Base-by-base conservation (phyloP, 2,888 invertebrate species). In the Epicampocera succincta region DNA sequence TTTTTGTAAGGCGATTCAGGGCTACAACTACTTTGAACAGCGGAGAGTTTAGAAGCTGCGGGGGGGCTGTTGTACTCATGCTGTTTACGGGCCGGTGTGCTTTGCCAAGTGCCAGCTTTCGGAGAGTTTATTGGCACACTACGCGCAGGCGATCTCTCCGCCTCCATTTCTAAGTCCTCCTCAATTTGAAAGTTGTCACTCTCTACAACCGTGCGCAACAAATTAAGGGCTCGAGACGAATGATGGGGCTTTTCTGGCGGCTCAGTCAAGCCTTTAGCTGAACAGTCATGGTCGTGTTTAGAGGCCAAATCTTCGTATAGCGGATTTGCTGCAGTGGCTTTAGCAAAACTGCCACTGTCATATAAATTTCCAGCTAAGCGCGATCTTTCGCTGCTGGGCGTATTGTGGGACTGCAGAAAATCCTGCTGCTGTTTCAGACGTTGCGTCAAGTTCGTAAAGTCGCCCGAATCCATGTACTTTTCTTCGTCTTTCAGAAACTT, bases 401-500 rank as follows among this genome's bases (percentile, higher is more conserved):
- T 25, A 4, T 60, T 60, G 9, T n/a, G 21, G 13, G 50, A n/a
- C 3, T 78, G 71, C 9, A 78, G 65, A 58, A 78, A 78, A 40
- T 73, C 17, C 15, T 79, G 66, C 11, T 79, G 74, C n/a, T 65
- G 38, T 19, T 54, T 58, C 3, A 80, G 12, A 21, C 75, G 68
- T n/a, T 75, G 63, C 3, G 78, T 74, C n/a, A 82, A 56, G 56
- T 82, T 82, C 11, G 78, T 71, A 71, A 82, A 82, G 50, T 82
- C 82, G 19, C 82, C 82, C 0, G 82, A 82, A 60, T 82, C 82
- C 76, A 82, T 71, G 33, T 60, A 71, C 3, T 56, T 44, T 42
- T 78, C 82, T n/a, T 69, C 81, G 38, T 78, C 78, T 42, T 68
- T 79, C 3, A 73, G 46, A 17, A 74, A 63, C 5, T 71, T 74